phyloP scores from a whole-genome alignment of 2,113 vertebrate genomes.

The Coptodon bakossiorum region DNA sequence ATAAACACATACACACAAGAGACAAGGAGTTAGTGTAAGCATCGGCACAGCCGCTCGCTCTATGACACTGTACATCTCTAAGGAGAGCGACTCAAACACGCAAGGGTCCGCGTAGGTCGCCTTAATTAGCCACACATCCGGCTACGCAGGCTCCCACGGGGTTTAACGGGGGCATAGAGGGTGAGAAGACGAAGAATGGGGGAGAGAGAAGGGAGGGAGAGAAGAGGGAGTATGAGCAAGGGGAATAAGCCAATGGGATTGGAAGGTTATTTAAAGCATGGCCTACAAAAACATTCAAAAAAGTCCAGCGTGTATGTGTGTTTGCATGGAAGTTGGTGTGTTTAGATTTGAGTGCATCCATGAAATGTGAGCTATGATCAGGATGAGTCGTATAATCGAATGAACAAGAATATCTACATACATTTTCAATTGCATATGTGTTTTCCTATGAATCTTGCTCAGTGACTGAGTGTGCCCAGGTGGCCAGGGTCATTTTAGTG shows the following conservation, averaged over 20 bases:
- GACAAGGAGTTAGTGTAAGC: conserved; percentile 29
- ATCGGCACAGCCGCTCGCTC: background rate
- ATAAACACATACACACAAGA: conserved; percentile 7
- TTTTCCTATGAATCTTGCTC: background rate
- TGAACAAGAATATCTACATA: background rate
- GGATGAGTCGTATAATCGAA: background rate
- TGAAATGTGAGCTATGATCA: background rate
- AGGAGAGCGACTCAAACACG: conserved; percentile 53
- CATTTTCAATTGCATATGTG: background rate
- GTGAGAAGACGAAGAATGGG: conserved; percentile 30
- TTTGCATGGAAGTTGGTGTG: background rate
- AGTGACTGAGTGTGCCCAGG: conserved; percentile 35
- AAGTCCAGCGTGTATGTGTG: conserved; percentile 1
- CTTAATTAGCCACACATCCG: conserved; percentile 67
- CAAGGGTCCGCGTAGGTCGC: conserved; percentile 39
- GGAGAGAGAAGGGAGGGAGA: background rate
- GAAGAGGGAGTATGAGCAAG: conserved; percentile 22
- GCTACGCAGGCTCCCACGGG: conserved; percentile 24
- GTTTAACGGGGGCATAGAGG: conserved; percentile 44
- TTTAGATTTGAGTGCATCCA: background rate
- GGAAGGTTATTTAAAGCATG: conserved; percentile 68
- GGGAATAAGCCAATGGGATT: conserved; percentile 52
- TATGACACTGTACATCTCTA: conserved; percentile 45
- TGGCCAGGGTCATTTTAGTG: conserved; percentile 43
- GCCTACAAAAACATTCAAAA: conserved; percentile 58